These are phyloP conservation scores for Baccha elongata DNA, from an alignment of 2,888 invertebrate genomes.

Conservation along the genomic window DNA sequence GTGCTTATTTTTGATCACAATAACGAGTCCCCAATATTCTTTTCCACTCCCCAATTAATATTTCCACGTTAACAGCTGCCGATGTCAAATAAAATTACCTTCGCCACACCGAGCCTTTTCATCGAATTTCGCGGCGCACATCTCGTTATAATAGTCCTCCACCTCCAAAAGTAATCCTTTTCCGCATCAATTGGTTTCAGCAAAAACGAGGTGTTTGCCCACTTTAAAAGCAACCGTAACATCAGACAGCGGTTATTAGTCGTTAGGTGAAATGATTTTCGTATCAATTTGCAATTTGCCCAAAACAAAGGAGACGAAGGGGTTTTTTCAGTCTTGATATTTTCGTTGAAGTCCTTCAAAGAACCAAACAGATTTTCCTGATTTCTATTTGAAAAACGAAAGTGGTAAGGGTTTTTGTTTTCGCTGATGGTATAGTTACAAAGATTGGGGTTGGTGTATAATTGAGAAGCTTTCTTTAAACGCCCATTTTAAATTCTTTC, in stretches of 20 bases:
- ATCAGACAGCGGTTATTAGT: constrained; percentile 73
- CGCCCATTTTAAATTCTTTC: constrained; percentile 72
- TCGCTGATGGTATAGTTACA: background rate
- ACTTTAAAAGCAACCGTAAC: constrained; percentile 58
- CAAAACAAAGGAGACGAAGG: constrained; percentile 16
- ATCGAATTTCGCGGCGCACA: constrained; percentile 36
- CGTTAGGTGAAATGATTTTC: constrained; percentile 73
- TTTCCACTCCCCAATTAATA: constrained; percentile 26
- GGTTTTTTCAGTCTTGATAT: constrained; percentile 12
- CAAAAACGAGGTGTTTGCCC: constrained; percentile 72
- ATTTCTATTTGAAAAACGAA: constrained; percentile 49
- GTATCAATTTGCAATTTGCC: constrained; percentile 72
- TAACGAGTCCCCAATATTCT: background rate
- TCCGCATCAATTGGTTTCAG: constrained; percentile 56
- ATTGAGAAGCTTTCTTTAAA: constrained; percentile 64
- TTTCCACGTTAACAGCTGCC: constrained; percentile 61
- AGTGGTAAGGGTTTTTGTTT: constrained; percentile 40
- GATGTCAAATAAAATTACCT: constrained; percentile 59
- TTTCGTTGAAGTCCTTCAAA: constrained; percentile 27
- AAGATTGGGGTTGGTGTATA: constrained; percentile 45
- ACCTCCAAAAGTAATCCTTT: constrained; percentile 52
- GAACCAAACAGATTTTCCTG: constrained; percentile 51
- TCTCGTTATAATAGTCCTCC: constrained; percentile 60
- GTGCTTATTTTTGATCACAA: no score
- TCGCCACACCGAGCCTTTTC: constrained; percentile 42